phyloP scores from a whole-genome alignment of 1,140 invertebrate species.

The Aphelenchoides besseyi region DNA sequence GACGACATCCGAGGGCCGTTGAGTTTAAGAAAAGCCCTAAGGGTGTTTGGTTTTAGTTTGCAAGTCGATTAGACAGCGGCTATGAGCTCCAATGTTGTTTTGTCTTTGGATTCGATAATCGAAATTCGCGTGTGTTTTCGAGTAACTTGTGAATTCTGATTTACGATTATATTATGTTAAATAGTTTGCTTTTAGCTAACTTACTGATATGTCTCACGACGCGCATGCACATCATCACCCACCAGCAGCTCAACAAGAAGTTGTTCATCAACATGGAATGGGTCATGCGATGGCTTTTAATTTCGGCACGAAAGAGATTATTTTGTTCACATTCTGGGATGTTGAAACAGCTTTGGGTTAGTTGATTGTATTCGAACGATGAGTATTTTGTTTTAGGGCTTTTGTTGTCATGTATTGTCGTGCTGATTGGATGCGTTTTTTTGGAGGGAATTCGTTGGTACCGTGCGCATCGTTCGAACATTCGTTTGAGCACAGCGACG shows the following conservation, averaged over 20 bases:
- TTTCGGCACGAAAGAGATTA: slow-evolving; percentile 43
- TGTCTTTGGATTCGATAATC: no score
- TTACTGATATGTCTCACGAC: slow-evolving; percentile 30
- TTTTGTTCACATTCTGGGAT: slow-evolving; percentile 52
- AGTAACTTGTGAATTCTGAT: no score
- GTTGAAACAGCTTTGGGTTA: slow-evolving; percentile 23
- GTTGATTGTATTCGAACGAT: background rate
- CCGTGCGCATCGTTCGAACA: slow-evolving; percentile 41
- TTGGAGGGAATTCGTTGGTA: slow-evolving; percentile 52
- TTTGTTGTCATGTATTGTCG: slow-evolving; percentile 41
- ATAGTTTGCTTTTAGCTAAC: no score
- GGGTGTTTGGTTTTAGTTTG: no score
- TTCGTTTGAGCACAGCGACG: slow-evolving; percentile 6
- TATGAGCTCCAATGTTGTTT: no score
- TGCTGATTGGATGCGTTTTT: slow-evolving; percentile 40
- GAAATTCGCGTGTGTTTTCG: no score
- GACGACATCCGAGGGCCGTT: no score
- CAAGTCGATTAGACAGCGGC: no score
- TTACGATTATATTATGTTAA: no score
- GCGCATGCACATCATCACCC: slow-evolving; percentile 30
- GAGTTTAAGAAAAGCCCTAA: no score
- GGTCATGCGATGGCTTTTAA: slow-evolving; percentile 50
- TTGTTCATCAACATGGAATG: slow-evolving; percentile 13
- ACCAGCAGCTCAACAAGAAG: background rate
- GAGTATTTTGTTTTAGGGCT: slow-evolving; percentile 38